phyloP scores from a whole-genome alignment of 2,113 vertebrate genomes.

The Callopanchax toddi region DNA sequence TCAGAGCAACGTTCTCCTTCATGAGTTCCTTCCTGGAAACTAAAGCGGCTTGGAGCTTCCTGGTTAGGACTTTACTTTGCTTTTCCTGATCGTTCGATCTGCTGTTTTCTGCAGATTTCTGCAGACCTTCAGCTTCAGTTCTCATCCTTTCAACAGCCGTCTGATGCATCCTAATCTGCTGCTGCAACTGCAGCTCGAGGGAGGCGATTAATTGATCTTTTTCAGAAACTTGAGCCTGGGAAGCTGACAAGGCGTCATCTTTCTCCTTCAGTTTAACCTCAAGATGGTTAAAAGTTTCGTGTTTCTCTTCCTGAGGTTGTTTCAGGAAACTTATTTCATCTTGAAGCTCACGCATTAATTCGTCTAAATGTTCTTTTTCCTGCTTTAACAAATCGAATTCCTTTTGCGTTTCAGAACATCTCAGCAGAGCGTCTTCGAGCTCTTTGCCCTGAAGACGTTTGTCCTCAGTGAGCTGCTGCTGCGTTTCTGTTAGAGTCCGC shows the following conservation, averaged over 20 bases:
- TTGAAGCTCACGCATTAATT: constrained; percentile 59
- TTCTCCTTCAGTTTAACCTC: constrained; percentile 51
- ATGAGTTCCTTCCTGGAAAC: constrained; percentile 86
- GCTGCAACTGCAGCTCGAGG: constrained; percentile 71
- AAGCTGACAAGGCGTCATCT: neutral
- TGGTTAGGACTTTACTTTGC: constrained; percentile 75
- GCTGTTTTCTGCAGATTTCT: constrained; percentile 55
- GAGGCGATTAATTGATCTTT: constrained; percentile 67
- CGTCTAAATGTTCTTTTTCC: constrained; percentile 72
- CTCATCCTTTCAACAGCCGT: constrained; percentile 53
- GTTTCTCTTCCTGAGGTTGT: constrained; percentile 22
- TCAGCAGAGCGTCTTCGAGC: constrained; percentile 23
- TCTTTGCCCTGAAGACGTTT: constrained; percentile 24
- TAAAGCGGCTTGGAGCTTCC: constrained; percentile 87
- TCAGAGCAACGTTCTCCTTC: constrained; percentile 81
- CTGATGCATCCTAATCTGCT: constrained; percentile 61
- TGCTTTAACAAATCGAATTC: constrained; percentile 69
- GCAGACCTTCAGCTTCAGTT: constrained; percentile 50
- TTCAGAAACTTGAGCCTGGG: constrained; percentile 49
- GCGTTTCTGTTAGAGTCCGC: no score
- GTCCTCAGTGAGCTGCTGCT: constrained; percentile 51
- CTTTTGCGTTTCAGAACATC: constrained; percentile 44
- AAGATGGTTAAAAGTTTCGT: constrained; percentile 17
- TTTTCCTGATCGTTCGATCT: constrained; percentile 52
- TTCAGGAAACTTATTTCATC: constrained; percentile 61